Base-by-base conservation (phyloP, 2,888 invertebrate species). In the Cantharis rustica region DNA sequence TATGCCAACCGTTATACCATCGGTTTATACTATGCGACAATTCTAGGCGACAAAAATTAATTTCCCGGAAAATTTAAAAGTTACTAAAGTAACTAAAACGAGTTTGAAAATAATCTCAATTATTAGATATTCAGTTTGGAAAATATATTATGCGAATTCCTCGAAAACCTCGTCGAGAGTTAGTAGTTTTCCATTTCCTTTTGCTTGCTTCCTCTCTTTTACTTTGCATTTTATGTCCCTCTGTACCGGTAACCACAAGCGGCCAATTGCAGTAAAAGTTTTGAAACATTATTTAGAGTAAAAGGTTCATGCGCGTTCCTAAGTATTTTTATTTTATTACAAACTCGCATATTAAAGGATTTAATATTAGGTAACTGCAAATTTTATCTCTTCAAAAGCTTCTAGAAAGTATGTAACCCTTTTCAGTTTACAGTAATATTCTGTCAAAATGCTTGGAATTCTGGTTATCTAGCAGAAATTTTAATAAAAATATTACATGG, bases 181-280 rank as follows among this genome's bases (percentile, higher is more conserved):
- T 71, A 69, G 23, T 63, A 27, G 72, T 76, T 78, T 76, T 79
- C 76, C 74, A 73, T 79, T 80, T 79, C 76, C 79, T 79, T 75
- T 76, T 20, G 68, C 62, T 69, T 73, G 61, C 72, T 77, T 76
- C 61, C 72, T 78, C 78, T 79, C 78, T 79, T 81, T 81, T 77
- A 78, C 82, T 82, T 83, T 81, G 81, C 81, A 79, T 81, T 78
- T 72, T 75, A 79, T 81, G 83, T 83, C 83, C 82, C 83, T 82
- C 81, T 80, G 80, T 81, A 79, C 80, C 76, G 76, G 72, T 72
- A 74, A 85, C 86, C 86, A 81, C 86, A 84, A 83, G 84, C 84
- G 86, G 85, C 85, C 86, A 85, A 84, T 84, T 85, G 81, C 84
- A 82, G 84, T 82, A 84, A 85, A 86, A 85, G 84, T 86, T 85